Base-by-base conservation (phyloP, 2,888 invertebrate genomes). In the Lycia hirtaria region DNA sequence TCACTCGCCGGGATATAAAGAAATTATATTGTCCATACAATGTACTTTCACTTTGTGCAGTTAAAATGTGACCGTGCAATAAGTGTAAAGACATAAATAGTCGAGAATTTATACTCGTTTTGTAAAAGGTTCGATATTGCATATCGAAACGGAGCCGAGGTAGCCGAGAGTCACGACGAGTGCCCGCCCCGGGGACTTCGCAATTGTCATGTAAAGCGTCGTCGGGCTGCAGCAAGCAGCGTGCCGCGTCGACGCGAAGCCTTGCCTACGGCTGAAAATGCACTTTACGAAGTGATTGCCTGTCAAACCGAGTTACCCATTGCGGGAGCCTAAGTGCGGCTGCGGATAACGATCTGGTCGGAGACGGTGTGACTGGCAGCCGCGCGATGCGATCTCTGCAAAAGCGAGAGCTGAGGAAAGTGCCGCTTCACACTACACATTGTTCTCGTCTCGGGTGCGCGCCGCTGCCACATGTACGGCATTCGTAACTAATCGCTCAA, bases 131-230 rank as follows among this genome's bases (percentile, higher is more conserved):
- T 71, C 60, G 65, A 76, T 77, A 75, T 75, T 75, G 71, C 69
- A 69, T 62, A 72, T 75, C 38, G 41, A 44, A 68, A 68, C 72
- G 76, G 61, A 66, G 68, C 57, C 67, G 75, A 69, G 75, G 72
- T 76, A 75, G 75, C 75, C 72, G 77, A 75, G 74, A 78, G 74
- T 75, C 73, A 74, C 75, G 75, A 74, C 75, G 68, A 72, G 66
- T 65, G 69, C 70, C 68, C 72, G 83, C 85, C 87, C 77, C 70
- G 71, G 87, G 85, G 88, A 86, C 81, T 75, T 81, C 67, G 82
- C 85, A 86, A 89, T 90, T 89, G 88, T 88, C 87, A 89, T 89
- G 88, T 88, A 87, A 88, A 89, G 81, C 83, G 81, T 79, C 71
- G 78, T 66, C 76, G 78, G 78, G 73, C 75, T 73, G 74, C 75